phyloP scores from a whole-genome alignment of 2,797 vertebrate genomes.

The Hozukius guyotensis region DNA sequence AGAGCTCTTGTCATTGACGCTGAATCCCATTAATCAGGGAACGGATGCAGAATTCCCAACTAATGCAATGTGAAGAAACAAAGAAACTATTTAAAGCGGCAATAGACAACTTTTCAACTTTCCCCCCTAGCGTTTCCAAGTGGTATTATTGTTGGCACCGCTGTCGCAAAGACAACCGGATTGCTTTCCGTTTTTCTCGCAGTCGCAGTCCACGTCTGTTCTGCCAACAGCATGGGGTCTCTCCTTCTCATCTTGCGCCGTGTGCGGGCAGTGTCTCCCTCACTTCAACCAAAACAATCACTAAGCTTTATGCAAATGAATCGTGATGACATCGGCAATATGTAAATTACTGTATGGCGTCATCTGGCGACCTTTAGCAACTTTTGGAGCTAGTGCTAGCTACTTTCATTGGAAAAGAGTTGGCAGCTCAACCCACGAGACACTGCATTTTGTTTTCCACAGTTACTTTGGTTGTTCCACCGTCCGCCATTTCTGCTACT shows the following conservation, averaged over 20 bases:
- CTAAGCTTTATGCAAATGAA: neutral
- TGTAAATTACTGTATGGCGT: neutral
- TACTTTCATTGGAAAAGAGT: neutral
- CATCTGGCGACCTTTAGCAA: neutral
- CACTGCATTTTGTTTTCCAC: neutral
- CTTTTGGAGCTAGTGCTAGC: neutral
- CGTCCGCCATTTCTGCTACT: neutral
- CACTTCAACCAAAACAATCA: neutral
- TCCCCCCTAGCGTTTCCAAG: neutral
- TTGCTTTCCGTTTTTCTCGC: neutral
- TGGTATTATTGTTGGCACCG: neutral
- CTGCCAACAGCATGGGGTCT: no score
- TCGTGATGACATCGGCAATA: neutral
- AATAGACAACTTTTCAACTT: neutral
- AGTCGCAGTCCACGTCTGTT: neutral
- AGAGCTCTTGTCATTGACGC: slow-evolving; percentile 61
- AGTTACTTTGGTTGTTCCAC: neutral
- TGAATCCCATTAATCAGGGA: slow-evolving; percentile 54
- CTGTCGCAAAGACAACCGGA: neutral
- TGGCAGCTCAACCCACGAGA: neutral
- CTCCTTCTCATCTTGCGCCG: no score
- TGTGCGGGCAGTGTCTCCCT: neutral
- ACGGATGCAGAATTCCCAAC: slow-evolving; percentile 53
- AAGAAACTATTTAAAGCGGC: neutral
- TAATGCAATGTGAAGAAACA: slow-evolving; percentile 32